Evolutionary conservation across 37 sponge, comb jelly and placozoan genomes (phyloP), one percentile per base, ranked within the genome.

Genomic region (Haliclona indistincta): DNA sequence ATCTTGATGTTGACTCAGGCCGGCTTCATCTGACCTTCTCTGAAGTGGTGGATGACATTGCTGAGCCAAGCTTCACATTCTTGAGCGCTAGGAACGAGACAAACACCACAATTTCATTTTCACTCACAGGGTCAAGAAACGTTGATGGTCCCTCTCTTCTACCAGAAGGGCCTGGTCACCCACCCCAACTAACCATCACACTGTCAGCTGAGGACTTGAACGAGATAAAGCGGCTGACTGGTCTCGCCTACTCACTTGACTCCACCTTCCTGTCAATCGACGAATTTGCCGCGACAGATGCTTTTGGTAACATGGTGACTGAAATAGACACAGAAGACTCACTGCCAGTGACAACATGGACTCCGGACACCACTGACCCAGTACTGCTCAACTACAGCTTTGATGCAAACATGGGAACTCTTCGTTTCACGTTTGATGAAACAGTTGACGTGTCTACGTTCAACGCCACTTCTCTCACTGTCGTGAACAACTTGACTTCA

Each of bases 91-190:
- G 22, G 33, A 68, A 61, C 33, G 56, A 55, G 40, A 64, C 64
- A 0, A 80, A 80, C 35, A 79, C 81, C 36, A 89, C 84, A 25
- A 20, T 15, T 20, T 39, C 32, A 0, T 64, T 33, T n/a, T 70
- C 71, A 28, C 76, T 80, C 2, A 76, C 87, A 25, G 81, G 65
- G 13, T 75, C 19, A 5, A 4, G 29, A 1, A 20, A 60, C 23
- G 75, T 93, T 30, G 38, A 44, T 64, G 93, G 93, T 54, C 88
- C 93, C 26, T 70, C 93, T 22, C 81, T 93, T n/a, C 71, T 81
- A n/a, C 86, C 91, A 41, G 8, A 53, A 62, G 93, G 93, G 20
- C 93, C 93, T 71, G 93, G 93, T 20, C 78, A 85, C 52, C 93
- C 93, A 23, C 85, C 93, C 23, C 60, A 72, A 68, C 61, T 93